A percentile compares a stretch with the other conserved stretches of the same genome.
phyloP scores from a whole-genome alignment of 2,113 vertebrate genomes.

The Epinephelus moara region DNA sequence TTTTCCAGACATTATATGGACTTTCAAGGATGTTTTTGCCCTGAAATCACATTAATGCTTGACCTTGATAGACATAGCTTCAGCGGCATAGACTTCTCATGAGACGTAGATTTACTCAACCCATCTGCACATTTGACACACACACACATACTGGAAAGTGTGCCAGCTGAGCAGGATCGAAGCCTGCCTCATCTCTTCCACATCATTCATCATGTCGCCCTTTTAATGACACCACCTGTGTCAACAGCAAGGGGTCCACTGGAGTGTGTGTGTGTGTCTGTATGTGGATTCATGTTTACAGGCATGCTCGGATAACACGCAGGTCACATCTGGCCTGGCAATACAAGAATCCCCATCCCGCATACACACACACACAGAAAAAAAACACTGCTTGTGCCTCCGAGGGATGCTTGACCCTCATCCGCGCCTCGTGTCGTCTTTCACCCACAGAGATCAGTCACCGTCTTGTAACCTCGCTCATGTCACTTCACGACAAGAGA shows the following conservation, averaged over 20 bases:
- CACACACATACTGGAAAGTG: slow-evolving; percentile 18
- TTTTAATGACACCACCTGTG: slow-evolving; percentile 75
- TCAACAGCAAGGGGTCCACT: slow-evolving; percentile 60
- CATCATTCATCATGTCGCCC: slow-evolving; percentile 66
- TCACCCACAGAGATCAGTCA: slow-evolving; percentile 34
- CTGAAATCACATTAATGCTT: slow-evolving; percentile 9
- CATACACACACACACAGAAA: not conserved
- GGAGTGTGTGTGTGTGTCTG: not conserved
- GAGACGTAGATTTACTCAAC: slow-evolving; percentile 15
- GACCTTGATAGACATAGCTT: slow-evolving; percentile 13
- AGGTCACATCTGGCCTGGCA: slow-evolving; percentile 71
- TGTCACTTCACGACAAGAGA: slow-evolving; percentile 42
- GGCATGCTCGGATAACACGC: slow-evolving; percentile 56
- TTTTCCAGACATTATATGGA: not conserved
- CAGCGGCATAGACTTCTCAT: slow-evolving; percentile 9
- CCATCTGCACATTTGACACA: slow-evolving; percentile 34
- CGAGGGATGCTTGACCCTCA: slow-evolving; percentile 46
- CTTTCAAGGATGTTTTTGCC: not conserved
- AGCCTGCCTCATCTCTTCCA: slow-evolving; percentile 40
- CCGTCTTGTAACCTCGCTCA: slow-evolving; percentile 29
- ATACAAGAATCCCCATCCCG: slow-evolving; percentile 16
- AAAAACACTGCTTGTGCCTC: not conserved
- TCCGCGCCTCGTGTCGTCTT: slow-evolving; percentile 19
- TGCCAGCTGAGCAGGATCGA: slow-evolving; percentile 64
- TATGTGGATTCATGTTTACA: slow-evolving; percentile 42